phyloP scores from a whole-genome alignment of 2,888 invertebrate species.

The Girardia tigrina region DNA sequence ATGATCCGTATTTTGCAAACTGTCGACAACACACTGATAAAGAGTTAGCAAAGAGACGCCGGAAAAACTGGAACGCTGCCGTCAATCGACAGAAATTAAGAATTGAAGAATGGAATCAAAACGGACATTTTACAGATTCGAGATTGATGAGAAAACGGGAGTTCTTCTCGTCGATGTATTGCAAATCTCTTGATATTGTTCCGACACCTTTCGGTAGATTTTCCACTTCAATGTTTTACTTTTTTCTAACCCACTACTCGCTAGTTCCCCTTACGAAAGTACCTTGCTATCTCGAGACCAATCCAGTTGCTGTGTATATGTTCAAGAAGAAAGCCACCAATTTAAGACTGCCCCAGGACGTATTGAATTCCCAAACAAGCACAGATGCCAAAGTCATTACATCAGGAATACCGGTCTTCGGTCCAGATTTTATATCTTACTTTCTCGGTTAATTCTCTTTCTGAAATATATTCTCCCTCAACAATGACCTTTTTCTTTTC shows the following conservation, averaged over 20 bases:
- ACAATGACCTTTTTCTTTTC: not conserved
- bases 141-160: slow-evolving; percentile 4
- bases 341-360: not conserved
- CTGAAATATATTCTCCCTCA: not conserved
- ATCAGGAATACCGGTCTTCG: slow-evolving; percentile 6
- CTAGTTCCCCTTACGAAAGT: not conserved
- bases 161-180: slow-evolving; percentile 19
- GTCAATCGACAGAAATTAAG: slow-evolving; percentile 21
- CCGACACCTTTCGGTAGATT: not conserved
- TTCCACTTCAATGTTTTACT: no score
- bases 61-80: slow-evolving; percentile 38
- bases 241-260: no score
- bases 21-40: slow-evolving; percentile 88
- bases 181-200: not conserved
- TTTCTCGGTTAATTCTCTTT: not conserved
- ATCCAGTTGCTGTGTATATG: slow-evolving; percentile 1
- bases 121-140: not conserved
- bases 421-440: not conserved
- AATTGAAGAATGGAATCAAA: not conserved
- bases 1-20: slow-evolving; percentile 91
- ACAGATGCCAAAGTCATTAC: not conserved
- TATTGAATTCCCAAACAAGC: not conserved
- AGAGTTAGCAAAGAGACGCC: slow-evolving; percentile 58
- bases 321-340: slow-evolving; percentile 7
- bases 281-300: not conserved